Conservation (phyloP, 2,797 vertebrate species). For the Sebastes variabilis region DNA sequence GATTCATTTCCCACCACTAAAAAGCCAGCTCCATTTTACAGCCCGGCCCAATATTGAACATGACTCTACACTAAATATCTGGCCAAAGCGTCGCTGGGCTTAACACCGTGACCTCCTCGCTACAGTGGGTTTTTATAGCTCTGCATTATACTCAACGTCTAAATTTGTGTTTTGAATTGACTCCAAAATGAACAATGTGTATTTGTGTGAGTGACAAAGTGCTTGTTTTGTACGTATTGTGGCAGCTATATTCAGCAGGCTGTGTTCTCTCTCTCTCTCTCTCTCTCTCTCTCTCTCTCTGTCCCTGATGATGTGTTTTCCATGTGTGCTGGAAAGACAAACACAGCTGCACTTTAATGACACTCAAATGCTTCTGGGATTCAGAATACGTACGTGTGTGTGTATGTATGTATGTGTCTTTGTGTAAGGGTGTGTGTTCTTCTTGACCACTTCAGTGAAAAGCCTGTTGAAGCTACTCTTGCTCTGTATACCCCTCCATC, state of each 20-base stretch:
- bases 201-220: slow-evolving; percentile 42
- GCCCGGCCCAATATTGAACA: slow-evolving; percentile 58
- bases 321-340: slow-evolving; percentile 83
- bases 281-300: slow-evolving; percentile 57
- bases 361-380: slow-evolving; percentile 78
- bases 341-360: slow-evolving; percentile 85
- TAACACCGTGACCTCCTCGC: slow-evolving; percentile 33
- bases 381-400: slow-evolving; percentile 44
- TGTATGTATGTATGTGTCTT: slow-evolving; percentile 7
- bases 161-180: slow-evolving; percentile 60
- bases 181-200: slow-evolving; percentile 54
- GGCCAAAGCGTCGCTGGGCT: slow-evolving; percentile 42
- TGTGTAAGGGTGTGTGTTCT: slow-evolving; percentile 25
- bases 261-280: slow-evolving; percentile 49
- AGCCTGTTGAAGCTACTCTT: slow-evolving; percentile 52
- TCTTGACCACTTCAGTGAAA: slow-evolving; percentile 72
- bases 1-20: slow-evolving; percentile 73
- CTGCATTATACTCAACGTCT: slow-evolving; percentile 45
- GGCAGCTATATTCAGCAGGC: slow-evolving; percentile 53
- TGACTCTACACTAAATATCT: slow-evolving; percentile 56
- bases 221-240: slow-evolving; percentile 54
- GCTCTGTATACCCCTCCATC: neutral
- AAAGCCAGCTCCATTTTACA: slow-evolving; percentile 61
- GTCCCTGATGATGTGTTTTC: slow-evolving; percentile 79
- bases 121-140: slow-evolving; percentile 40